Conservation (phyloP, 2,113 vertebrate species). For the Hippocampus zosterae region DNA sequence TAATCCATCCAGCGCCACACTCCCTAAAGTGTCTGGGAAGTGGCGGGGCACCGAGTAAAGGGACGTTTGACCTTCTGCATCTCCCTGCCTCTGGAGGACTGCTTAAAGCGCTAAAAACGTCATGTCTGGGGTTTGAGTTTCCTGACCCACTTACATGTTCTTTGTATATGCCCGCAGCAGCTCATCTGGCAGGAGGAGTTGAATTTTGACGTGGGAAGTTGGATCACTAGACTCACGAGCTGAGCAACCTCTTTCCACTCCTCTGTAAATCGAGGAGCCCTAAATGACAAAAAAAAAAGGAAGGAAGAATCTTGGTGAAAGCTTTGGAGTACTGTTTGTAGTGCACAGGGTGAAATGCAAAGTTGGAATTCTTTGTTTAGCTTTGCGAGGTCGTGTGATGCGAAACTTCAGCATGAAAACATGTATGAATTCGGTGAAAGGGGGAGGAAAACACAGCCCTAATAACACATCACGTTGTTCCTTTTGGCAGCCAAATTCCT, state of each 20-base stretch:
- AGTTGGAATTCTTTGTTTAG: slow-evolving; percentile 16
- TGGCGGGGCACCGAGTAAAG: slow-evolving; percentile 34
- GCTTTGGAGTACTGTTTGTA: background rate
- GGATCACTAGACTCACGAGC: slow-evolving; percentile 39
- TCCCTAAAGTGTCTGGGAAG: slow-evolving; percentile 45
- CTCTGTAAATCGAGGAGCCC: slow-evolving; percentile 47
- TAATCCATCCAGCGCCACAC: slow-evolving; percentile 44
- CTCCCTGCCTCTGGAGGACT: slow-evolving; percentile 26
- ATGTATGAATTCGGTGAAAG: slow-evolving; percentile 56
- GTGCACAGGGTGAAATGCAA: background rate
- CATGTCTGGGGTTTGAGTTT: slow-evolving; percentile 58
- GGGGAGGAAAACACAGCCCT: slow-evolving; percentile 27
- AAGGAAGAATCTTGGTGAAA: slow-evolving; percentile 1
- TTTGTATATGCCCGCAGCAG: slow-evolving; percentile 34
- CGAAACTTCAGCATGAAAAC: slow-evolving; percentile 67
- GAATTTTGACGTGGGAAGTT: slow-evolving; percentile 13
- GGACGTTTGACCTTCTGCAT: slow-evolving; percentile 49
- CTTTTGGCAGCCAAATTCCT: slow-evolving; percentile 33
- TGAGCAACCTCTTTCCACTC: slow-evolving; percentile 53
- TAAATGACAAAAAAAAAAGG: slow-evolving; percentile 9
- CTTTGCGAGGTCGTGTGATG: slow-evolving; percentile 55
- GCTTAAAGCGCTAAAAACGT: slow-evolving; percentile 37
- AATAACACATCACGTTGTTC: slow-evolving; percentile 50
- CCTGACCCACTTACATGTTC: slow-evolving; percentile 62
- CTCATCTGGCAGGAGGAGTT: slow-evolving; percentile 35